Conservation (phyloP, 2,797 vertebrate genomes). For the Pangasius mekongensis region DNA sequence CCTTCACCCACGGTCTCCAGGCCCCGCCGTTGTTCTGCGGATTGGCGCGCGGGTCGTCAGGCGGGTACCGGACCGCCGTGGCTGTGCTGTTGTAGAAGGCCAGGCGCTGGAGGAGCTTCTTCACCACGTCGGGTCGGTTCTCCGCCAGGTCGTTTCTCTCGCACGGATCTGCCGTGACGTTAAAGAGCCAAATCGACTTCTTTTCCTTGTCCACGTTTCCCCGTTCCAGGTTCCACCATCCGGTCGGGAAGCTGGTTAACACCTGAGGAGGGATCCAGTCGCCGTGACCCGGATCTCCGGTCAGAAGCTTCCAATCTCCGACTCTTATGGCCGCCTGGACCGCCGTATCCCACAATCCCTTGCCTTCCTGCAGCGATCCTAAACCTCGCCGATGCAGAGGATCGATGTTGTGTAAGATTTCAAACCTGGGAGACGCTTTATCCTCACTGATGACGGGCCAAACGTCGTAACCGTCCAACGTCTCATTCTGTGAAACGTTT, state of each 20-base stretch:
- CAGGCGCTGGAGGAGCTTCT: slow-evolving; percentile 80
- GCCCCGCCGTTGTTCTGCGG: slow-evolving; percentile 83
- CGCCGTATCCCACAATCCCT: slow-evolving; percentile 86
- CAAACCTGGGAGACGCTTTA: slow-evolving; percentile 83
- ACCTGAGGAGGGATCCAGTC: slow-evolving; percentile 97
- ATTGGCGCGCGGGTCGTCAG: slow-evolving; percentile 88
- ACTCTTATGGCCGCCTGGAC: slow-evolving; percentile 93
- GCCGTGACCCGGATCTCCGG: slow-evolving; percentile 90
- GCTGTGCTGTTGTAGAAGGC: slow-evolving; percentile 87
- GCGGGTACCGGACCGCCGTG: slow-evolving; percentile 89
- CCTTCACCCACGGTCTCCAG: slow-evolving; percentile 91
- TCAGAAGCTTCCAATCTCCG: slow-evolving; percentile 95
- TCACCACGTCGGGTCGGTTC: slow-evolving; percentile 84
- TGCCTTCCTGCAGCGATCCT: slow-evolving; percentile 74
- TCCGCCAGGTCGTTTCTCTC: slow-evolving; percentile 85
- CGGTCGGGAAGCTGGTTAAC: slow-evolving; percentile 84
- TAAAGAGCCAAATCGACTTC: slow-evolving; percentile 90
- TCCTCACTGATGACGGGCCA: slow-evolving; percentile 92
- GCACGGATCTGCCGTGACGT: slow-evolving; percentile 91
- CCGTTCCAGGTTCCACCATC: slow-evolving; percentile 96
- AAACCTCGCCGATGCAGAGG: slow-evolving; percentile 82
- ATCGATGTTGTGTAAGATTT: slow-evolving; percentile 97
- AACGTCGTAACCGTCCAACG: slow-evolving; percentile 88
- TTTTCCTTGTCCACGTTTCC: slow-evolving; percentile 60
- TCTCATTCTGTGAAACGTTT: slow-evolving; percentile 74